These are phyloP conservation scores for Moxostoma hubbsi DNA, from an alignment of 2,797 vertebrate species.

Conservation along the genomic window DNA sequence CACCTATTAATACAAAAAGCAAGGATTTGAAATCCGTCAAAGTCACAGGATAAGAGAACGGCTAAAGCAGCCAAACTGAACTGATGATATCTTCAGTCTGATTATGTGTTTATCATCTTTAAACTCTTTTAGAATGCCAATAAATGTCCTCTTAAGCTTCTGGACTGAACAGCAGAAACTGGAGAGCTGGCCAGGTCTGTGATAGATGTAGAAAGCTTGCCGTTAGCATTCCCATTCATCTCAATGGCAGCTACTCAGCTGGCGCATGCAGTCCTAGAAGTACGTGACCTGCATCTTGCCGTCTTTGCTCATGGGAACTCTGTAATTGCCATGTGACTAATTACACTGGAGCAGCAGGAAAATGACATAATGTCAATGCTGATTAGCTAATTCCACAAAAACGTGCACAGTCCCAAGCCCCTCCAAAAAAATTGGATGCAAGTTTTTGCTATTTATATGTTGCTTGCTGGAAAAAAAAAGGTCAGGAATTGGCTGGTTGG, in stretches of 20 bases:
- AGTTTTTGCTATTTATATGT: too few species aligned
- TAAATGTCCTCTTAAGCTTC: neutral
- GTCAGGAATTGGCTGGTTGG: too few species aligned
- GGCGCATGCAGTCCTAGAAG: too few species aligned
- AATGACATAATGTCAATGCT: neutral
- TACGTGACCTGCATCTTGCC: too few species aligned
- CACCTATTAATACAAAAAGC: conserved; percentile 49
- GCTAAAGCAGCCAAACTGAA: conserved; percentile 33
- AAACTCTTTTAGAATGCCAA: neutral
- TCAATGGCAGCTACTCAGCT: too few species aligned
- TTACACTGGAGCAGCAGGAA: neutral
- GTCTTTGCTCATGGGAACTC: neutral
- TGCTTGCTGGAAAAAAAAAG: too few species aligned
- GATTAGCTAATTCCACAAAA: neutral
- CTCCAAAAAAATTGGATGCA: too few species aligned
- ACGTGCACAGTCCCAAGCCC: neutral
- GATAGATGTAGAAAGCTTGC: neutral
- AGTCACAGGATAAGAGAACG: conserved; percentile 41
- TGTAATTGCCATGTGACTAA: neutral
- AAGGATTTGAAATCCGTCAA: conserved; percentile 34
- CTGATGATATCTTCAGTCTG: neutral
- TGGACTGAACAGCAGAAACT: neutral
- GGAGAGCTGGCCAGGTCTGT: neutral
- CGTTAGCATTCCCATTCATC: neutral
- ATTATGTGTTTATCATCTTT: neutral